Base-by-base conservation (phyloP, 2,797 vertebrate species). In the Mycteria americana region DNA sequence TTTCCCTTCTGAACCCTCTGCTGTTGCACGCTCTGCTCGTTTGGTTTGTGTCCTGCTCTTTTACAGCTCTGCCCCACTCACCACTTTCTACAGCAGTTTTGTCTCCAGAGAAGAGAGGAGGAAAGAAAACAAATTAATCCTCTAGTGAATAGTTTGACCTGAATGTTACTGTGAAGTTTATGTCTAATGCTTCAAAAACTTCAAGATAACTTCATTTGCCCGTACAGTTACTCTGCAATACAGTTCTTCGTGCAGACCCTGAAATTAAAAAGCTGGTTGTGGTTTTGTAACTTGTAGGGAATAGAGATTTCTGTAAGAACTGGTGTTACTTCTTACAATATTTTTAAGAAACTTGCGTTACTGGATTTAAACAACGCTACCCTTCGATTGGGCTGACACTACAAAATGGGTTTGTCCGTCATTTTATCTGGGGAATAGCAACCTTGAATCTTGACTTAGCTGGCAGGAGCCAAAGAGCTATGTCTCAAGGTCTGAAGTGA, bases 401-500 rank as follows among this genome's bases (percentile, higher is more conserved):
- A 67, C 33, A 7, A 46, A 93, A 88, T 62, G 54, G 13, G 11
- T 87, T 93, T 72, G 30, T 72, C 64, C 5, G 1, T 68, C 2
- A 0, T 74, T 90, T 92, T 89, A 63, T 68, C 70, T 79, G 50
- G 81, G 59, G 65, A 84, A 37, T 51, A 6, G 11, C 90, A 88
- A 79, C 88, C 91, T 92, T 94, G 89, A 84, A 76, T 93, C 73
- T 88, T 88, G 76, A 77, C 87, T 93, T 76, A 82, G 45, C 69
- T 90, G 83, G 39, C 77, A 62, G 73, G 50, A 96, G 89, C 48
- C 48, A 77, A 69, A 93, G 77, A 88, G 60, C 57, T 90, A 11
- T 8, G 1, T 95, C 85, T 93, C 89, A 95, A 96, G 88, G 95
- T 94, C 85, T 95, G 92, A 79, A 96, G 80, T 53, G 89, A 94